Evolutionary conservation across 1,140 invertebrate species (phyloP).

Genomic region (Cotesia typhae): DNA sequence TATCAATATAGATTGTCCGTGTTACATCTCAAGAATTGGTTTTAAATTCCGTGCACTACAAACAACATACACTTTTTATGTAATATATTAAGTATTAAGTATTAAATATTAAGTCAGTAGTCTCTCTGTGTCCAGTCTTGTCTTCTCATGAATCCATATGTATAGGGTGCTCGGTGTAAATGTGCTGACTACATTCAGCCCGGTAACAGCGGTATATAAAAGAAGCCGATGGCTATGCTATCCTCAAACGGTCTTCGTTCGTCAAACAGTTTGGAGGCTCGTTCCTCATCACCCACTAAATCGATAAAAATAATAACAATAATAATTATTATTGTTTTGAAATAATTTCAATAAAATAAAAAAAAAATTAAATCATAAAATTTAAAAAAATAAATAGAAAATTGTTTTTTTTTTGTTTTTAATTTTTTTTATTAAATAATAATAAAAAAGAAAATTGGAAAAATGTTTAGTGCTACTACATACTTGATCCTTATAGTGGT

Average conservation of each 20-base stretch:
- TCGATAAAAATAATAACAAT: background rate
- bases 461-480: constrained; percentile 50
- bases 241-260: constrained; percentile 61
- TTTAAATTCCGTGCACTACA: constrained; percentile 15
- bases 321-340: too few species aligned
- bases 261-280: constrained; percentile 56
- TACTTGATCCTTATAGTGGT: constrained; percentile 46
- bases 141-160: constrained; percentile 55
- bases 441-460: background rate
- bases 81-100: too few species aligned
- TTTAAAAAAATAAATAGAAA: background rate
- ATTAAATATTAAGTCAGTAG: too few species aligned
- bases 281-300: constrained; percentile 34
- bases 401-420: too few species aligned
- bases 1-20: background rate
- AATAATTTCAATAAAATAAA: too few species aligned
- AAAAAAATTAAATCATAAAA: background rate
- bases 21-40: background rate
- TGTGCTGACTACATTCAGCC: constrained; percentile 63
- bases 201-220: constrained; percentile 54
- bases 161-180: constrained; percentile 59
- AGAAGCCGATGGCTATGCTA: constrained; percentile 57
- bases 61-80: background rate
- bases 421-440: too few species aligned
- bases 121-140: constrained; percentile 32